These are phyloP conservation scores for Sparus aurata DNA, from an alignment of 2,797 vertebrate genomes.

Conservation along the genomic window DNA sequence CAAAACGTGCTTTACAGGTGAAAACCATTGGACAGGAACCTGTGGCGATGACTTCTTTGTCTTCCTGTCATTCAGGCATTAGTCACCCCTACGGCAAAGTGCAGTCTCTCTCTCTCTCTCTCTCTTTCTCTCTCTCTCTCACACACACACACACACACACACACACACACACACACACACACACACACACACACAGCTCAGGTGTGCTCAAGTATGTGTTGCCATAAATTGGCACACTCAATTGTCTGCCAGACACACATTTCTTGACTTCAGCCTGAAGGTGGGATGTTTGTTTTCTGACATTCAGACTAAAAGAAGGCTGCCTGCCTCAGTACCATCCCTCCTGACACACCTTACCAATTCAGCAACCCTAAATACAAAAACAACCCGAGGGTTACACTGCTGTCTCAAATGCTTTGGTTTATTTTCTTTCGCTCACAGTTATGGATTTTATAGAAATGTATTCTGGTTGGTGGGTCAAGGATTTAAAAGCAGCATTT, in stretches of 20 bases:
- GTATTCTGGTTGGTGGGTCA: not conserved
- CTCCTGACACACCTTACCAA: not conserved
- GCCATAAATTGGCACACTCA: slow-evolving; percentile 8
- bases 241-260: slow-evolving; percentile 15
- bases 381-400: not conserved
- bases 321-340: not conserved
- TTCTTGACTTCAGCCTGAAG: slow-evolving; percentile 2
- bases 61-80: slow-evolving; percentile 41
- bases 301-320: slow-evolving; percentile 3
- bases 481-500: not conserved
- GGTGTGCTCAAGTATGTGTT: not conserved
- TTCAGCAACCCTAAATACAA: not conserved
- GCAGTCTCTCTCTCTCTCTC: too few species aligned
- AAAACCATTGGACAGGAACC: slow-evolving; percentile 17
- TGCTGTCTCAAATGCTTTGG: not conserved
- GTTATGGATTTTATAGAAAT: not conserved
- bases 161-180: too few species aligned
- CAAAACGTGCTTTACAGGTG: slow-evolving; percentile 12
- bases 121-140: too few species aligned
- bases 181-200: not conserved
- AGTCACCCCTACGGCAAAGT: slow-evolving; percentile 18
- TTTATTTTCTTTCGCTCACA: slow-evolving; percentile 14
- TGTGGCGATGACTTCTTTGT: slow-evolving; percentile 20
- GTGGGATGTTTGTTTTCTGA: slow-evolving; percentile 5
- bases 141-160: slow-evolving; percentile 1